These are phyloP conservation scores for Gila robusta DNA, from an alignment of 2,797 vertebrate species.

Conservation along the genomic window DNA sequence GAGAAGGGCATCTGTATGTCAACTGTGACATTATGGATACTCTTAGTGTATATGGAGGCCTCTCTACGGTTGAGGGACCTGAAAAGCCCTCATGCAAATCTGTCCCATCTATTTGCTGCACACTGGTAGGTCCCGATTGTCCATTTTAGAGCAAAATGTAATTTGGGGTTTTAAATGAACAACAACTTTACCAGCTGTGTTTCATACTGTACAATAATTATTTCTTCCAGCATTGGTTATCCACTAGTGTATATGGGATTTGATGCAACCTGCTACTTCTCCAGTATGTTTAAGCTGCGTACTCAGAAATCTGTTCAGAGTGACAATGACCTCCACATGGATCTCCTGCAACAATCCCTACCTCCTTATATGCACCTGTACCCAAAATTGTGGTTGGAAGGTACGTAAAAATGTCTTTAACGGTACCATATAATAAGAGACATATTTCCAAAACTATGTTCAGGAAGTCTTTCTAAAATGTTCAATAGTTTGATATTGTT, in stretches of 20 bases:
- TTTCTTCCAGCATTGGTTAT: constrained; percentile 80
- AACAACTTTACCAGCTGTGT: neutral
- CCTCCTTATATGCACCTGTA: constrained; percentile 81
- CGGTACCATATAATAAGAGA: neutral
- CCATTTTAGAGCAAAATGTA: neutral
- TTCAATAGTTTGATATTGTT: neutral
- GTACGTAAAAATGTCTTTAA: constrained; percentile 64
- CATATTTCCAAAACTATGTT: neutral
- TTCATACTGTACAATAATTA: constrained; percentile 2
- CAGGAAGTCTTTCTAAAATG: neutral
- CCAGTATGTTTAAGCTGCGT: constrained; percentile 83
- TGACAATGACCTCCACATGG: constrained; percentile 83
- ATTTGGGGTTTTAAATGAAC: neutral
- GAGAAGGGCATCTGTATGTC: constrained; percentile 85
- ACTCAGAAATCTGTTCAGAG: constrained; percentile 81
- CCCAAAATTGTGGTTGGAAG: constrained; percentile 76
- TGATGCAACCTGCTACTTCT: constrained; percentile 86
- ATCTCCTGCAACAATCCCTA: constrained; percentile 82
- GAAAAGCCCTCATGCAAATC: constrained; percentile 82
- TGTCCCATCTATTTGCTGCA: constrained; percentile 85
- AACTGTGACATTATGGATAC: constrained; percentile 84
- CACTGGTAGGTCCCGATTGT: constrained; percentile 77
- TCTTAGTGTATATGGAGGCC: constrained; percentile 84
- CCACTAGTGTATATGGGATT: constrained; percentile 85
- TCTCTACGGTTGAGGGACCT: constrained; percentile 84